Conservation (phyloP, 1,140 invertebrate genomes). For the Heterodera carotae region DNA sequence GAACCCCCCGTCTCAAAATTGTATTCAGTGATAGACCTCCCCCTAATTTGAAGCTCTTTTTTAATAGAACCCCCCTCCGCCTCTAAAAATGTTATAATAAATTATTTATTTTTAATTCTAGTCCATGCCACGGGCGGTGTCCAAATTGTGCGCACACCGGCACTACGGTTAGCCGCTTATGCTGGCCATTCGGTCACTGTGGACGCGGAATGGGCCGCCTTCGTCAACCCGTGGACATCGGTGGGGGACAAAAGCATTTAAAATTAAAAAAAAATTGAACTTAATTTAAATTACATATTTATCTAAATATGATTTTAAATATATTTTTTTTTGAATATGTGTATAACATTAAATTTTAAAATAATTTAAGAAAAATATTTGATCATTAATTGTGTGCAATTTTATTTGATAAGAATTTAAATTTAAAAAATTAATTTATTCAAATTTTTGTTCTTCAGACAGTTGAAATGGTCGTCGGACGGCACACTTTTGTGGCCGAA, state of each 20-base stretch:
- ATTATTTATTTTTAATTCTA: slow-evolving; percentile 13
- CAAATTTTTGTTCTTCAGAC: neutral
- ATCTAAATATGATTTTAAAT: neutral
- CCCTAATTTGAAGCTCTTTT: too few species aligned
- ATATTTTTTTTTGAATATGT: neutral
- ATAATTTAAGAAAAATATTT: neutral
- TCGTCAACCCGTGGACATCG: slow-evolving; percentile 84
- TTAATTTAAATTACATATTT: too few species aligned
- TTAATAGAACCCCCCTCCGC: too few species aligned
- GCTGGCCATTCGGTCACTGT: slow-evolving; percentile 44
- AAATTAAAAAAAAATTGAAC: slow-evolving; percentile 13
- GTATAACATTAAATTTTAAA: too few species aligned
- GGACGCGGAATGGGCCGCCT: slow-evolving; percentile 87
- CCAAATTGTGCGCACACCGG: slow-evolving; percentile 51
- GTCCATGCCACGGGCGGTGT: slow-evolving; percentile 47
- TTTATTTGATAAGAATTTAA: too few species aligned
- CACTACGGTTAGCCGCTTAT: slow-evolving; percentile 57
- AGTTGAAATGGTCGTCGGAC: slow-evolving; percentile 85
- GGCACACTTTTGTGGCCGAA: slow-evolving; percentile 74
- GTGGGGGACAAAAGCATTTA: neutral
- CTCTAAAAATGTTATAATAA: too few species aligned
- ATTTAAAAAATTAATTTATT: neutral
- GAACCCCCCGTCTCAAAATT: too few species aligned
- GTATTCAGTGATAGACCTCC: too few species aligned
- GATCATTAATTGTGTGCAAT: neutral